Percentiles rank a stretch among this genome's conserved stretches.
These are phyloP conservation scores for Orgyia antiqua DNA, from an alignment of 2,888 invertebrate species.

Conservation along the genomic window DNA sequence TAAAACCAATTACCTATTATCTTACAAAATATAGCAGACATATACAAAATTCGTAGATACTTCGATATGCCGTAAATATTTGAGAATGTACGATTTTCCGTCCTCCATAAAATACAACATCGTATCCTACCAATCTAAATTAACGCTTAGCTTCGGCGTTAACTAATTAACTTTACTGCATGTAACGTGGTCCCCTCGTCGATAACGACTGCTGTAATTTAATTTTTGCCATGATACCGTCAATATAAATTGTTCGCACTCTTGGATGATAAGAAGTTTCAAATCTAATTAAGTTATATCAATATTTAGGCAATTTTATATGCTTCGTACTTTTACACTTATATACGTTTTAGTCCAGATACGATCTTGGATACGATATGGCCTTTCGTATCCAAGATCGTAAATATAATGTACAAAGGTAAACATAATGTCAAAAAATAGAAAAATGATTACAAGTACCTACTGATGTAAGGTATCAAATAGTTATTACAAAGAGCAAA, in stretches of 20 bases:
- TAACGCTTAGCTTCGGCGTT: constrained; percentile 57
- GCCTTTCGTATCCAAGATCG: no score
- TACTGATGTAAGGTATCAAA: no score
- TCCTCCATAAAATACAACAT: constrained; percentile 29
- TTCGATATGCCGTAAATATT: background rate
- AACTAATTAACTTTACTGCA: constrained; percentile 62
- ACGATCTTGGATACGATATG: no score
- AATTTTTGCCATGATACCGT: constrained; percentile 49
- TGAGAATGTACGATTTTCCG: constrained; percentile 19
- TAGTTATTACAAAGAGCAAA: no score
- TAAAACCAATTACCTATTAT: no score
- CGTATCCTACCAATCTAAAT: constrained; percentile 14
- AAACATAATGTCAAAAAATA: no score
- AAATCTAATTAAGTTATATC: background rate
- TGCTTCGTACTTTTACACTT: background rate
- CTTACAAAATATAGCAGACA: no score
- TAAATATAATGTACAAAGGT: no score
- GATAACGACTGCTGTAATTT: constrained; percentile 52
- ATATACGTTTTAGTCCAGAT: no score
- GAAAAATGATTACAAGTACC: no score
- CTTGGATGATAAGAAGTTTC: constrained; percentile 26
- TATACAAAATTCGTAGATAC: no score
- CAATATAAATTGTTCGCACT: constrained; percentile 29
- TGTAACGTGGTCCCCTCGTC: constrained; percentile 37
- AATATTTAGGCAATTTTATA: background rate